Percentiles rank a stretch among this genome's conserved stretches.
These are phyloP conservation scores for Latrodectus elegans DNA, from an alignment of 2,888 invertebrate genomes.

Conservation along the genomic window DNA sequence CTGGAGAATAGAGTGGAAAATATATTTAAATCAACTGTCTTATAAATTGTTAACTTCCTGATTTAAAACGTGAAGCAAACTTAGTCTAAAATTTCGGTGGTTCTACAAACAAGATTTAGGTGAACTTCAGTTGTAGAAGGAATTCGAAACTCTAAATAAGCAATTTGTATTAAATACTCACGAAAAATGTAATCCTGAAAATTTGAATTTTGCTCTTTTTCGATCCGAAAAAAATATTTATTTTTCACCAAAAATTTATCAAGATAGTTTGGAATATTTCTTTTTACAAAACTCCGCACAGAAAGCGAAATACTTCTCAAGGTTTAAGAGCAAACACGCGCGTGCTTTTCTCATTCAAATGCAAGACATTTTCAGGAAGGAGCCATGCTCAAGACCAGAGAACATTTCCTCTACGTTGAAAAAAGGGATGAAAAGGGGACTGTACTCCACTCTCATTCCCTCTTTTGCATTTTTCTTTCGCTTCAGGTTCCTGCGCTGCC, in stretches of 20 bases:
- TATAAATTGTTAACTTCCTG: no score
- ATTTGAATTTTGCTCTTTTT: background rate
- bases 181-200: no score
- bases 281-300: background rate
- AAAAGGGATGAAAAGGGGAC: background rate
- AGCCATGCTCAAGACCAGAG: slow-evolving; percentile 22
- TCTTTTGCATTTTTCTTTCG: background rate
- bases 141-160: no score
- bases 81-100: no score
- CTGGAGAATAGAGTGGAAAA: no score
- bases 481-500: background rate
- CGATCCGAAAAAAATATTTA: background rate
- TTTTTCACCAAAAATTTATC: background rate
- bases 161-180: no score
- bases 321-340: background rate
- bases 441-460: background rate
- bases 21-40: no score
- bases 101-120: no score
- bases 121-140: no score
- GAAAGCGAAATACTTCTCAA: slow-evolving; percentile 5
- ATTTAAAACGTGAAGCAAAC: no score
- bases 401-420: background rate
- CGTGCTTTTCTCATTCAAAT: slow-evolving; percentile 32
- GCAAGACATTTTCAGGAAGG: slow-evolving; percentile 1
- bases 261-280: background rate